Conservation (phyloP, 1,140 invertebrate species). For the Philaenus spumarius region DNA sequence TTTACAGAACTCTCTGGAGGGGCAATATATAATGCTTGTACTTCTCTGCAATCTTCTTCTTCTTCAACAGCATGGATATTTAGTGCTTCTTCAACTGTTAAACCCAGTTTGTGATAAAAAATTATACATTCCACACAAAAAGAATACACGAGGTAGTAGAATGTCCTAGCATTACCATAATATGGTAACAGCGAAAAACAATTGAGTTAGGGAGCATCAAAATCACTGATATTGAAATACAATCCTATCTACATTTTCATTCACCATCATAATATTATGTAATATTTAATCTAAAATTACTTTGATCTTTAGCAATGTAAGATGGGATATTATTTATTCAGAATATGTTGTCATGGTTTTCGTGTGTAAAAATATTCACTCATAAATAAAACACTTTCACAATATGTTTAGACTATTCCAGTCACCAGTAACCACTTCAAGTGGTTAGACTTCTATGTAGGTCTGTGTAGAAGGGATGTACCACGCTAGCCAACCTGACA, state of each 20-base stretch:
- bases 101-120: constrained; percentile 1
- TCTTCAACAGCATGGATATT: constrained; percentile 1
- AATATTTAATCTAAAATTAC: not conserved
- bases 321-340: not conserved
- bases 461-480: not conserved
- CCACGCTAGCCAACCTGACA: too few species aligned
- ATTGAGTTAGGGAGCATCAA: not conserved
- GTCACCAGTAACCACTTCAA: not conserved
- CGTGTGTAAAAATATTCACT: not conserved
- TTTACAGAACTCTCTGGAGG: constrained; percentile 16
- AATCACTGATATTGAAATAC: not conserved
- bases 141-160: not conserved
- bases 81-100: constrained; percentile 9
- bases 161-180: constrained; percentile 3
- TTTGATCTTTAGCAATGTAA: not conserved
- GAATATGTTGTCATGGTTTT: not conserved
- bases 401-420: not conserved
- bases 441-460: not conserved
- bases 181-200: constrained; percentile 1
- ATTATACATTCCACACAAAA: not conserved
- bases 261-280: not conserved
- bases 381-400: not conserved
- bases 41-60: constrained; percentile 2
- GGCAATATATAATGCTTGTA: constrained; percentile 16
- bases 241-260: not conserved